phyloP scores from a whole-genome alignment of 2,113 vertebrate species.

The Salvelinus namaycush region DNA sequence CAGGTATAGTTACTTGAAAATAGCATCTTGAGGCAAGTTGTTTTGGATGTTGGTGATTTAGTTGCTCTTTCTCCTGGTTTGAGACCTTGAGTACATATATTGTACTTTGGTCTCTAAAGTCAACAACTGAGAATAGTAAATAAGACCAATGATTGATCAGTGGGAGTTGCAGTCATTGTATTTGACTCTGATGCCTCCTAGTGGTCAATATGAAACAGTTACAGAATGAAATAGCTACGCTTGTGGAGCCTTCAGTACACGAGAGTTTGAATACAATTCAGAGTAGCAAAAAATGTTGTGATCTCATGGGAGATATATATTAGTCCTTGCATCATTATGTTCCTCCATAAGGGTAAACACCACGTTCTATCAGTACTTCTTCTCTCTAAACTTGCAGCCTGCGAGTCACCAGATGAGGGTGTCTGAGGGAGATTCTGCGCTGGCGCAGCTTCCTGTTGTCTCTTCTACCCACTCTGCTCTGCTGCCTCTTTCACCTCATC shows the following conservation, averaged over 20 bases:
- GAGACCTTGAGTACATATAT: not conserved
- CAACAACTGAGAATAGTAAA: slow-evolving; percentile 14
- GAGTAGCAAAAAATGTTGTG: no score
- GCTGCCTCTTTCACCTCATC: slow-evolving; percentile 15
- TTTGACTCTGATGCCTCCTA: slow-evolving; percentile 59
- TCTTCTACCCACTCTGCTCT: not conserved
- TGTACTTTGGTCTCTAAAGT: slow-evolving; percentile 33
- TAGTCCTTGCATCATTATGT: no score
- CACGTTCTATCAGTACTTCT: slow-evolving; percentile 7
- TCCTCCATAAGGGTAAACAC: no score
- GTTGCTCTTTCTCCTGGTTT: not conserved
- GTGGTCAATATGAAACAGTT: slow-evolving; percentile 51
- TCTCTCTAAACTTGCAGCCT: slow-evolving; percentile 33
- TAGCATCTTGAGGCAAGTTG: no score
- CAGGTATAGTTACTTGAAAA: no score
- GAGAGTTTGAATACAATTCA: not conserved
- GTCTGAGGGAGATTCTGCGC: slow-evolving; percentile 16
- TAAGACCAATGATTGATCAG: not conserved
- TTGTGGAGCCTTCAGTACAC: not conserved
- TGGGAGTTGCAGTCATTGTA: not conserved
- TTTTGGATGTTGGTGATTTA: not conserved
- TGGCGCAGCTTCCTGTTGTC: slow-evolving; percentile 6
- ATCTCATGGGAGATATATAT: slow-evolving; percentile 1
- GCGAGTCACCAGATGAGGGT: slow-evolving; percentile 12
- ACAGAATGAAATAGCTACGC: not conserved